phyloP scores from a whole-genome alignment of 1,140 invertebrate genomes.

The Elymnias hypermnestra region DNA sequence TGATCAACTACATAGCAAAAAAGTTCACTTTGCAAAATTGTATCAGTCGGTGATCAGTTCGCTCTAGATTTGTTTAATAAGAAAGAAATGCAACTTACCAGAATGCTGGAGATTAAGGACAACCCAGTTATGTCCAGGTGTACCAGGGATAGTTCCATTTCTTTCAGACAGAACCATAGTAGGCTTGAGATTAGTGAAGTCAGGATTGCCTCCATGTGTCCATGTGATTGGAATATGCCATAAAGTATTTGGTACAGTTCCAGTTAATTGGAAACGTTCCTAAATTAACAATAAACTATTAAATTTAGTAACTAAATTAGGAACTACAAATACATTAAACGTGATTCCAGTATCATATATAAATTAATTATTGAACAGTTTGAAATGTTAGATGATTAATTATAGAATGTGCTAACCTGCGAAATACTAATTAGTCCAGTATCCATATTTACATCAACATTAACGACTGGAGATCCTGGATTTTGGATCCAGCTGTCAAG shows the following conservation, averaged over 20 bases:
- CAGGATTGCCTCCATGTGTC: slow-evolving; percentile 57
- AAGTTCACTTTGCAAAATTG: too few relatives aligned
- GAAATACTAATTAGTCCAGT: slow-evolving; percentile 49
- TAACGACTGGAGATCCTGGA: slow-evolving; percentile 84
- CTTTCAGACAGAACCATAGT: slow-evolving; percentile 54
- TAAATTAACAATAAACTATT: slow-evolving; percentile 33
- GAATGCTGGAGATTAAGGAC: slow-evolving; percentile 82
- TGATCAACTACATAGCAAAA: too few relatives aligned
- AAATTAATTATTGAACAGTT: too few relatives aligned
- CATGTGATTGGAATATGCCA: slow-evolving; percentile 82
- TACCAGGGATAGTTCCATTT: slow-evolving; percentile 26
- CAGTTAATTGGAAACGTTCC: slow-evolving; percentile 75
- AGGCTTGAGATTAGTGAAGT: slow-evolving; percentile 77
- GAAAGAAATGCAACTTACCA: too few relatives aligned
- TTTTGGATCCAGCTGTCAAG: slow-evolving; percentile 86
- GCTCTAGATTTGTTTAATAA: too few relatives aligned
- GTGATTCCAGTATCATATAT: too few relatives aligned
- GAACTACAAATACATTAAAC: too few relatives aligned
- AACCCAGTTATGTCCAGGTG: slow-evolving; percentile 77
- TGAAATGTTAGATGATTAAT: too few relatives aligned
- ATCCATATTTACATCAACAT: slow-evolving; percentile 67
- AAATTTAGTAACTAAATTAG: slow-evolving; percentile 1
- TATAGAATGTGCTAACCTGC: too few relatives aligned
- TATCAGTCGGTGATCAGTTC: too few relatives aligned
- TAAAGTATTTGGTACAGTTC: slow-evolving; percentile 30